Evolutionary conservation across 2,797 vertebrate genomes (phyloP).

Genomic region (Poliocrania exsul): DNA sequence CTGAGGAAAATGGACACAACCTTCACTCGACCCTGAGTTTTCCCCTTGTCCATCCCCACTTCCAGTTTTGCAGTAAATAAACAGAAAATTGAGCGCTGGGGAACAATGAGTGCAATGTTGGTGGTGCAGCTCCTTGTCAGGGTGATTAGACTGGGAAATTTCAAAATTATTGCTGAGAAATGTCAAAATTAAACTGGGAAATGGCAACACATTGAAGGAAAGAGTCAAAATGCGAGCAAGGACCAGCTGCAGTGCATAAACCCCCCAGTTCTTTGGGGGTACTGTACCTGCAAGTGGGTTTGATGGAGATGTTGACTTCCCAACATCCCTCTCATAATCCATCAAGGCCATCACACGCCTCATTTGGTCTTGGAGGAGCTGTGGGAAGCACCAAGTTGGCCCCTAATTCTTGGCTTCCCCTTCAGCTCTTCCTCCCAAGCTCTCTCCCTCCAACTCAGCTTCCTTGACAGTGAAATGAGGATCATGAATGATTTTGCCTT

Average conservation of each 20-base stretch:
- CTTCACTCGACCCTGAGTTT: background rate
- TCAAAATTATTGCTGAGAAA: too few species aligned
- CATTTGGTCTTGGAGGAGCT: rapidly evolving
- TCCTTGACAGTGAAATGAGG: background rate
- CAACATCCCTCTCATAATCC: background rate
- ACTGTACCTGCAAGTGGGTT: rapidly evolving
- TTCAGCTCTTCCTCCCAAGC: background rate
- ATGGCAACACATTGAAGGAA: rapidly evolving
- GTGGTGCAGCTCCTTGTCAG: background rate
- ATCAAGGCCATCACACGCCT: rapidly evolving
- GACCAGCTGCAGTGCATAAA: rapidly evolving
- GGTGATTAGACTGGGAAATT: too few species aligned
- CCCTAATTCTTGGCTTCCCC: background rate
- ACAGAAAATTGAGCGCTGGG: background rate
- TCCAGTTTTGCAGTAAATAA: background rate
- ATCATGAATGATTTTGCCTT: background rate
- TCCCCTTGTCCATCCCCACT: rapidly evolving
- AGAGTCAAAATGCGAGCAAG: background rate
- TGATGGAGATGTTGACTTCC: background rate
- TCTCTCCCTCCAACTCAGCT: background rate
- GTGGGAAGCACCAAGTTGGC: rapidly evolving
- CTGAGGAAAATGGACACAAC: background rate
- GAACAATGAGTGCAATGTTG: rapidly evolving
- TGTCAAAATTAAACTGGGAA: background rate
- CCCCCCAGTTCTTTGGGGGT: rapidly evolving